Percentiles rank a stretch among this genome's conserved stretches.
phyloP scores from a whole-genome alignment of 2,113 vertebrate species.

The Epinephelus fuscoguttatus region DNA sequence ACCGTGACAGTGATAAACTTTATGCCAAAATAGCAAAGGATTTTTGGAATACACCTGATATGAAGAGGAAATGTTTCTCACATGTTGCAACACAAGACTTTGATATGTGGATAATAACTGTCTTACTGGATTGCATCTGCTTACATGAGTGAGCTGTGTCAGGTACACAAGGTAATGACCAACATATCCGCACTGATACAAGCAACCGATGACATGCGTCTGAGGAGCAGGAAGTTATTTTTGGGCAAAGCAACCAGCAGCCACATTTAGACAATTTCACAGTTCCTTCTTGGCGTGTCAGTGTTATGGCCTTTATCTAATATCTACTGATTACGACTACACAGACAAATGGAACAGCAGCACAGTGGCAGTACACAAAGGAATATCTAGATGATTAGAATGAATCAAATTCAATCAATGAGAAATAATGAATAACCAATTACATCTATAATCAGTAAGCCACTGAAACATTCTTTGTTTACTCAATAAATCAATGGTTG shows the following conservation, averaged over 20 bases:
- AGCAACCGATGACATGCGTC: not conserved
- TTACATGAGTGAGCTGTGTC: not conserved
- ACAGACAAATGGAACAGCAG: not conserved
- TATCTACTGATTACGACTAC: not conserved
- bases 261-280: not conserved
- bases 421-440: slow-evolving; percentile 25
- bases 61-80: not conserved
- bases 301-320: not conserved
- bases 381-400: slow-evolving; percentile 3
- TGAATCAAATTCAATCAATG: slow-evolving; percentile 22
- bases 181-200: not conserved
- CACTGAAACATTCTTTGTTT: not conserved
- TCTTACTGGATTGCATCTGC: not conserved
- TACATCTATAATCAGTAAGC: slow-evolving; percentile 2
- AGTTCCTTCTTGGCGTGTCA: not conserved
- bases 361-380: not conserved
- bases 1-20: slow-evolving; percentile 20
- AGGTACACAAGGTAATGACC: not conserved
- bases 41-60: not conserved
- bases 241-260: not conserved
- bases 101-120: not conserved
- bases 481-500: not conserved
- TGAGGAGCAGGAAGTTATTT: not conserved
- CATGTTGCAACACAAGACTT: not conserved
- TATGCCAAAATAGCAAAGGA: not conserved